A percentile compares a stretch with the other conserved stretches of the same genome.
Conservation (phyloP, 2,888 invertebrate species). For the Drymonia ruficornis region DNA sequence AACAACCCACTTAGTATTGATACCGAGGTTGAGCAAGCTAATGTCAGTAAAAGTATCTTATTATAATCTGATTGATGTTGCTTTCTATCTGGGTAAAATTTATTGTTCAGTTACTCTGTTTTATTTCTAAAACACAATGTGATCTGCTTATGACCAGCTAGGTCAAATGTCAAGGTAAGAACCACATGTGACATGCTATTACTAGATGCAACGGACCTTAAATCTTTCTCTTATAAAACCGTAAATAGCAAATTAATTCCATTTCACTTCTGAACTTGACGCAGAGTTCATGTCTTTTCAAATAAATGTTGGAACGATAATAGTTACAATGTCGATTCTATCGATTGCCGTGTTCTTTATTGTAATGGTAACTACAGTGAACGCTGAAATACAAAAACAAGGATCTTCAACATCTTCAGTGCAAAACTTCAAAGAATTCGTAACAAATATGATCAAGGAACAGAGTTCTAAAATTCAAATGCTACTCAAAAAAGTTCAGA, state of each 20-base stretch:
- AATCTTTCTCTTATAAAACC: conserved; percentile 56
- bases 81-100: not conserved
- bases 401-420: conserved; percentile 44
- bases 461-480: conserved; percentile 71
- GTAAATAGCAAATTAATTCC: conserved; percentile 26
- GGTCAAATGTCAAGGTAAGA: conserved; percentile 79
- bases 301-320: conserved; percentile 43
- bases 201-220: conserved; percentile 61
- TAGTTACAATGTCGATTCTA: conserved; percentile 66
- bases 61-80: not conserved
- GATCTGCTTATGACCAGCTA: conserved; percentile 66
- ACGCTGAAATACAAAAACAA: conserved; percentile 53
- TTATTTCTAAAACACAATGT: conserved; percentile 38
- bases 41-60: too few relatives aligned
- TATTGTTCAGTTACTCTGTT: not conserved
- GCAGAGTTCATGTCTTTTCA: conserved; percentile 64
- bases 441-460: conserved; percentile 68
- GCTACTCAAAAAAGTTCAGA: conserved; percentile 69
- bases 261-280: conserved; percentile 42
- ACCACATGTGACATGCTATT: conserved; percentile 57
- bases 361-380: conserved; percentile 55
- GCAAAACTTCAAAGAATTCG: conserved; percentile 64
- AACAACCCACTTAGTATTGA: too few relatives aligned
- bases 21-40: too few relatives aligned
- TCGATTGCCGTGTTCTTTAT: conserved; percentile 59